phyloP scores from a whole-genome alignment of 2,888 invertebrate genomes.

The Entomobrya multifasciata region DNA sequence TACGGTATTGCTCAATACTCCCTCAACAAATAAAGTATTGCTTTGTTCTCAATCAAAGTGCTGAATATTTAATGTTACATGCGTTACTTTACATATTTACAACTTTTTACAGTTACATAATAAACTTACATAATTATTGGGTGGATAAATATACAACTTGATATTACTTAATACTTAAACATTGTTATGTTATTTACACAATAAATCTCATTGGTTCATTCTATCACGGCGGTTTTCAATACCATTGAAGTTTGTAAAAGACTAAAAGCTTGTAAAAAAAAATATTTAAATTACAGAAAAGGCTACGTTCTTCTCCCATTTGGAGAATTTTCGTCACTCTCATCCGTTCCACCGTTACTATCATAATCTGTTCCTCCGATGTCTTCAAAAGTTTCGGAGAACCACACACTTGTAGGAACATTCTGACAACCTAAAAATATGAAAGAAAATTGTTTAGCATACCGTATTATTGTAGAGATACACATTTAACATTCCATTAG shows the following conservation, averaged over 20 bases:
- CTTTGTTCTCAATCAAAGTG: slow-evolving; percentile 27
- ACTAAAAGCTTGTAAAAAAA: neutral
- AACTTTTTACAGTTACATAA: neutral
- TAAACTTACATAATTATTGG: slow-evolving; percentile 4
- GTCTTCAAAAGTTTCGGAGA: slow-evolving; percentile 76
- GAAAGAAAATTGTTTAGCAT: slow-evolving; percentile 2
- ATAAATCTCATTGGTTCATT: slow-evolving; percentile 54
- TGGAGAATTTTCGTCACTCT: slow-evolving; percentile 74
- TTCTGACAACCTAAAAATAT: slow-evolving; percentile 82
- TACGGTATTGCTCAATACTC: slow-evolving; percentile 16
- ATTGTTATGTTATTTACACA: slow-evolving; percentile 35
- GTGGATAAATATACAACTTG: slow-evolving; percentile 24
- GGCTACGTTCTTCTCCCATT: slow-evolving; percentile 70
- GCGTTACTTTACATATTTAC: slow-evolving; percentile 2
- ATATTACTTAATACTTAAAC: neutral
- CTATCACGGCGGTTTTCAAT: slow-evolving; percentile 66
- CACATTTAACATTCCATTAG: neutral
- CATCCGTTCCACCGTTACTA: slow-evolving; percentile 54
- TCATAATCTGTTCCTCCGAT: slow-evolving; percentile 71
- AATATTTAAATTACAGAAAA: neutral
- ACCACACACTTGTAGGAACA: slow-evolving; percentile 82
- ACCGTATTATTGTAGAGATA: neutral
- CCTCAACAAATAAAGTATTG: neutral
- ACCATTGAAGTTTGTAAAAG: slow-evolving; percentile 19
- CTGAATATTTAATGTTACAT: slow-evolving; percentile 39